Conservation (phyloP, 2,113 vertebrate species). For the Pluvianellus socialis region DNA sequence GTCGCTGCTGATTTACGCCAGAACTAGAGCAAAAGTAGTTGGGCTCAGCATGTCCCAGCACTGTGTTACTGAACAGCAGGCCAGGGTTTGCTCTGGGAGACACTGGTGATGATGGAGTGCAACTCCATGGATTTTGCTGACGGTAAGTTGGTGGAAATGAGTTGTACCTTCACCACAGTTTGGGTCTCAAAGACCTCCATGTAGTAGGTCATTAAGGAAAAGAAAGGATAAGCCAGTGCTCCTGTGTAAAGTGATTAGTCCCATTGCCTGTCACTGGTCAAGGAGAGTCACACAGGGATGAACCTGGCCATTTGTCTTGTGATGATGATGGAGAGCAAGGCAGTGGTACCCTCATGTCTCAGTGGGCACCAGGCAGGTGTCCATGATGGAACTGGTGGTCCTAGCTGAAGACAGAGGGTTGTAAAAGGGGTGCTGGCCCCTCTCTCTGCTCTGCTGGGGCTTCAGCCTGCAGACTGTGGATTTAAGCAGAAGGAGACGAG, state of each 20-base stretch:
- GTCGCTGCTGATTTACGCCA: background rate
- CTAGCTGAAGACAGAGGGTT: background rate
- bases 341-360: background rate
- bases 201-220: background rate
- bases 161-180: background rate
- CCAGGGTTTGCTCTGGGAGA: background rate
- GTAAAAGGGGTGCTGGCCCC: background rate
- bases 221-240: background rate
- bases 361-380: background rate
- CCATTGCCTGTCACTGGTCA: rapidly evolving
- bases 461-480: background rate
- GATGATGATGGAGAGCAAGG: background rate
- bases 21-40: background rate
- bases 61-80: background rate
- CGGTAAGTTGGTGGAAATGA: background rate
- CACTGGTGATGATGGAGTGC: background rate
- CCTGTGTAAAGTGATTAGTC: background rate
- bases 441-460: background rate
- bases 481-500: background rate
- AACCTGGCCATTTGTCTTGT: background rate
- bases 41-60: background rate
- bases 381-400: background rate
- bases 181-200: background rate
- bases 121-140: background rate
- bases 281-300: background rate